Conservation (phyloP, 2,888 invertebrate species). For the Chironomus riparius region DNA sequence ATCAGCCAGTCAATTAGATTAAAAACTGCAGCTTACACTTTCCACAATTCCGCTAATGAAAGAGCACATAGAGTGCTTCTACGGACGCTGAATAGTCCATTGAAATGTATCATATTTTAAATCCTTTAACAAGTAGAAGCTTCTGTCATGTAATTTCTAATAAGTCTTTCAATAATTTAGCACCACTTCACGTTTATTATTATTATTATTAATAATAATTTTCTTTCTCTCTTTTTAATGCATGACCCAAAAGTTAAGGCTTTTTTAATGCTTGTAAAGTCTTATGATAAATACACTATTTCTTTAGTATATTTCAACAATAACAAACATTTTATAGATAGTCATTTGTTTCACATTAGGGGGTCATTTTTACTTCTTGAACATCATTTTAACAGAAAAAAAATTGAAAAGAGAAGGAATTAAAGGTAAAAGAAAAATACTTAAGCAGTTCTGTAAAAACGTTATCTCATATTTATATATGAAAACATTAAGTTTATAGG, state of each 20-base stretch:
- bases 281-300: constrained; percentile 23
- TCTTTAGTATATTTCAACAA: constrained; percentile 10
- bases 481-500: constrained; percentile 1
- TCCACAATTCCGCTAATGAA: too few relatives aligned
- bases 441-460: not conserved
- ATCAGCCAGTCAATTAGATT: too few relatives aligned
- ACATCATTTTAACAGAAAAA: not conserved
- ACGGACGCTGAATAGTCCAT: too few relatives aligned
- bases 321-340: constrained; percentile 27
- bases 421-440: too few relatives aligned
- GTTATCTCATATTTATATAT: not conserved
- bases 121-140: too few relatives aligned
- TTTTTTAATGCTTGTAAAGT: not conserved
- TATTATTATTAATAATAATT: too few relatives aligned
- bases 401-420: not conserved
- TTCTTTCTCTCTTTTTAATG: not conserved
- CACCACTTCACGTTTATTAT: too few relatives aligned
- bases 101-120: too few relatives aligned
- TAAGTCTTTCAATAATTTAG: too few relatives aligned
- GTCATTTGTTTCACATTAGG: constrained; percentile 29
- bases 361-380: constrained; percentile 15
- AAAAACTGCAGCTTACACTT: too few relatives aligned
- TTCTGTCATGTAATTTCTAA: too few relatives aligned
- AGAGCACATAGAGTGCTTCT: too few relatives aligned
- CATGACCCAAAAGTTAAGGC: not conserved